Conservation (phyloP, 2,888 invertebrate genomes). For the Proisotoma minuta region DNA sequence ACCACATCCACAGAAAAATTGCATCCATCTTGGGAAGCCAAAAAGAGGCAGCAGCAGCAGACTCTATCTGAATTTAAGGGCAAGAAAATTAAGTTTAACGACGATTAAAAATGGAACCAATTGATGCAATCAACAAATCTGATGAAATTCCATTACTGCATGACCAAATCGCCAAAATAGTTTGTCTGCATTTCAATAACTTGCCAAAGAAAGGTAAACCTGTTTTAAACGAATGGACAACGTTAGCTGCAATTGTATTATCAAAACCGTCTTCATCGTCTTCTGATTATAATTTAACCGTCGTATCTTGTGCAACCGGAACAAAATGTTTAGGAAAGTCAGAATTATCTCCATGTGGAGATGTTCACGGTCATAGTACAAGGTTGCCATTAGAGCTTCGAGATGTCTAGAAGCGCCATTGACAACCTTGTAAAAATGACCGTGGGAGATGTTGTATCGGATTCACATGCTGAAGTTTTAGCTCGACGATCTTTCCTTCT, state of each 20-base stretch:
- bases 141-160: background rate
- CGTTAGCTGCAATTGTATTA: slow-evolving; percentile 57
- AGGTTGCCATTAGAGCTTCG: too few relatives aligned
- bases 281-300: slow-evolving; percentile 47
- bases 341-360: slow-evolving; percentile 61
- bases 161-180: slow-evolving; percentile 56
- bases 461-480: slow-evolving; percentile 88
- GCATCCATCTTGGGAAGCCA: slow-evolving; percentile 47
- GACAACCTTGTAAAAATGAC: too few relatives aligned
- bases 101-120: slow-evolving; percentile 19
- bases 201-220: slow-evolving; percentile 80
- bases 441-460: slow-evolving; percentile 74
- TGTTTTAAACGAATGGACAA: slow-evolving; percentile 4
- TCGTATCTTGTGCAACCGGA: slow-evolving; percentile 82
- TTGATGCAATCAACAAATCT: background rate
- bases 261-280: background rate
- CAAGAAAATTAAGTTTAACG: slow-evolving; percentile 43
- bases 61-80: slow-evolving; percentile 39
- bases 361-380: too few relatives aligned
- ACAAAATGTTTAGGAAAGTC: slow-evolving; percentile 80
- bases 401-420: too few relatives aligned
- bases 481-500: slow-evolving; percentile 75
- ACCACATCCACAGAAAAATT: slow-evolving; percentile 29
- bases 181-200: slow-evolving; percentile 58
- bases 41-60: slow-evolving; percentile 37